phyloP scores from a whole-genome alignment of 2,113 vertebrate species.

The Crotophaga sulcirostris region DNA sequence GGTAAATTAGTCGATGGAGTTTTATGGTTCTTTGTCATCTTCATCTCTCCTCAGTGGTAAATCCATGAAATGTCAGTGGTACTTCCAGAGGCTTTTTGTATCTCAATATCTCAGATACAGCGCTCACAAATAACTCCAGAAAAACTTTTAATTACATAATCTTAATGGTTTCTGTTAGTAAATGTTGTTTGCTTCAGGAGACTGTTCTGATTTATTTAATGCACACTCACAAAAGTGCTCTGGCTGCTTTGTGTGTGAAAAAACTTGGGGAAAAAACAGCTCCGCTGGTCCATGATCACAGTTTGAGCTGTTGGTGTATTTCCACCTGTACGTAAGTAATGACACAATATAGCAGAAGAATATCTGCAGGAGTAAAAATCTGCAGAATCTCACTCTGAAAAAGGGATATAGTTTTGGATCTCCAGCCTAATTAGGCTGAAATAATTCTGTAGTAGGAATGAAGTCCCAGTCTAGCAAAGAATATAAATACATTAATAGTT shows the following conservation, averaged over 20 bases:
- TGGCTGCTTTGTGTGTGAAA: not conserved
- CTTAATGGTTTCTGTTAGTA: not conserved
- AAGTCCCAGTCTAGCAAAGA: not conserved
- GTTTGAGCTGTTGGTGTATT: not conserved
- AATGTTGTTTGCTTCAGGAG: not conserved
- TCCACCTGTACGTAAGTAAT: not conserved
- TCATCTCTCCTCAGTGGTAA: not conserved
- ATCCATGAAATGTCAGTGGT: not conserved
- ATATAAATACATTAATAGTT: not conserved
- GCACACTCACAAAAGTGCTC: not conserved
- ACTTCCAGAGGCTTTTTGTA: not conserved
- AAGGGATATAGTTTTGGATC: not conserved
- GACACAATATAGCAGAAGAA: not conserved
- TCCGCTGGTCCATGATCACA: not conserved
- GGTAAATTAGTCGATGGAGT: not conserved
- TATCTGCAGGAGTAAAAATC: not conserved
- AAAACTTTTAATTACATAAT: not conserved
- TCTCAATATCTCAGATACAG: not conserved
- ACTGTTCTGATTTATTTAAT: not conserved
- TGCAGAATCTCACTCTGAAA: not conserved
- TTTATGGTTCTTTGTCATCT: not conserved
- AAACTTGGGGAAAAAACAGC: not conserved
- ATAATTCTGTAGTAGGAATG: not conserved
- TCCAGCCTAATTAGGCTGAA: not conserved
- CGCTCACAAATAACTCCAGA: not conserved